Conservation (phyloP, 2,113 vertebrate genomes). For the Rousettus leschenaultii region DNA sequence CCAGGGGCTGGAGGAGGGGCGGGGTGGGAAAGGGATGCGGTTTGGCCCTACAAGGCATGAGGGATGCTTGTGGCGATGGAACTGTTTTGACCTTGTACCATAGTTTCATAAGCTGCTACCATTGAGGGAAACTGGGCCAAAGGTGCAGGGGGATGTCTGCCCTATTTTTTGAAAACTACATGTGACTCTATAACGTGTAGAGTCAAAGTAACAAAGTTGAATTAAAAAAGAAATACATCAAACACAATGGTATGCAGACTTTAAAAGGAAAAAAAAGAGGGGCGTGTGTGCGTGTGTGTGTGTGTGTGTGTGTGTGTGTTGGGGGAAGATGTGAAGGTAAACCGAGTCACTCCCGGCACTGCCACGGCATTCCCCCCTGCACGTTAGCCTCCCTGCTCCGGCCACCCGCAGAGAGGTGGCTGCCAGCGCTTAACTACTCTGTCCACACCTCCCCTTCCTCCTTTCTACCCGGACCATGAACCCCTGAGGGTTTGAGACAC, state of each 20-base stretch:
- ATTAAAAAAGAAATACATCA: background rate
- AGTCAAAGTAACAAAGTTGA: background rate
- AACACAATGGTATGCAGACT: background rate
- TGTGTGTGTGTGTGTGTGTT: no score
- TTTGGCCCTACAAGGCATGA: background rate
- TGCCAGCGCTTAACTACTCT: background rate
- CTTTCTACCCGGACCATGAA: background rate
- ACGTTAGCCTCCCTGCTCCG: background rate
- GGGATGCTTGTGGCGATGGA: background rate
- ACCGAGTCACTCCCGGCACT: background rate
- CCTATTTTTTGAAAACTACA: background rate
- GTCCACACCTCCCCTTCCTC: background rate
- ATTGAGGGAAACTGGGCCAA: background rate
- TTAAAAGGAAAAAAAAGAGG: background rate
- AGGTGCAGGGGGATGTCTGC: background rate
- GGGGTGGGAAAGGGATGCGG: no score
- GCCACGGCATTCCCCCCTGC: background rate
- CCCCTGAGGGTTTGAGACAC: background rate
- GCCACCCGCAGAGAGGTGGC: background rate
- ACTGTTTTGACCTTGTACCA: background rate
- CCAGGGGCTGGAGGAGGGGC: background rate
- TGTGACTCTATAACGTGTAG: background rate
- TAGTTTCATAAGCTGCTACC: background rate
- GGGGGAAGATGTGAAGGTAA: background rate
- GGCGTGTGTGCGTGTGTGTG: no score